These are phyloP conservation scores for Peromyscus nudipes DNA, from an alignment of 2,797 vertebrate genomes.

Conservation along the genomic window DNA sequence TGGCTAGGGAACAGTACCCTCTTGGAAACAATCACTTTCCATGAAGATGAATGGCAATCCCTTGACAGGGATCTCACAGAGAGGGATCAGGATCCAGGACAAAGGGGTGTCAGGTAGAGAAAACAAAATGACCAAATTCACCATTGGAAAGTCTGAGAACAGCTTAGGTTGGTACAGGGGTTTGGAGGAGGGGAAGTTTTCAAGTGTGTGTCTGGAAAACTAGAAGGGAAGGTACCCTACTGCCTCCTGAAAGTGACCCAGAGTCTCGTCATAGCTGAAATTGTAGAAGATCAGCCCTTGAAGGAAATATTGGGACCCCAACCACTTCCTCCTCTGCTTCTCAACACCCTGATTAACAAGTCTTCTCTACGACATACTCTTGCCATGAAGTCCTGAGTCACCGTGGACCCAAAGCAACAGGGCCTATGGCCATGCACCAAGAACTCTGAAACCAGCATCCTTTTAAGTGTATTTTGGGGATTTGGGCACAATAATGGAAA, in stretches of 20 bases:
- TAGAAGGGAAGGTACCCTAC: background rate
- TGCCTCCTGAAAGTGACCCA: background rate
- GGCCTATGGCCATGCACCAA: background rate
- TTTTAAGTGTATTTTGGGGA: background rate
- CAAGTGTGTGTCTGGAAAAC: background rate
- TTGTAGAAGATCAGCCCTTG: background rate
- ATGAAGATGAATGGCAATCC: slow-evolving; percentile 60
- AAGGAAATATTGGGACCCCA: background rate
- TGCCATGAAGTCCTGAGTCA: background rate
- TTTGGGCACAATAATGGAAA: background rate
- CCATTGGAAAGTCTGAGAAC: background rate
- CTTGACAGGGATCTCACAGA: slow-evolving; percentile 72
- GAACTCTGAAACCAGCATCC: background rate
- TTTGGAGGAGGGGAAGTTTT: background rate
- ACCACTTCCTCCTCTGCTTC: background rate
- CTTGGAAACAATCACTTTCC: slow-evolving; percentile 68
- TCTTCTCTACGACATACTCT: background rate
- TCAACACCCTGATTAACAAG: too few relatives aligned
- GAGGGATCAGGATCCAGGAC: slow-evolving; percentile 69
- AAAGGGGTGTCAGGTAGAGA: background rate
- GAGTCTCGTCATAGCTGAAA: background rate
- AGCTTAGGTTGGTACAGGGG: background rate
- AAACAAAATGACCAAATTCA: background rate
- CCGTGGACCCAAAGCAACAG: background rate
- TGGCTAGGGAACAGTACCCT: slow-evolving; percentile 55